Base-by-base conservation (phyloP, 2,797 vertebrate species). In the Yasuhikotakia modesta region DNA sequence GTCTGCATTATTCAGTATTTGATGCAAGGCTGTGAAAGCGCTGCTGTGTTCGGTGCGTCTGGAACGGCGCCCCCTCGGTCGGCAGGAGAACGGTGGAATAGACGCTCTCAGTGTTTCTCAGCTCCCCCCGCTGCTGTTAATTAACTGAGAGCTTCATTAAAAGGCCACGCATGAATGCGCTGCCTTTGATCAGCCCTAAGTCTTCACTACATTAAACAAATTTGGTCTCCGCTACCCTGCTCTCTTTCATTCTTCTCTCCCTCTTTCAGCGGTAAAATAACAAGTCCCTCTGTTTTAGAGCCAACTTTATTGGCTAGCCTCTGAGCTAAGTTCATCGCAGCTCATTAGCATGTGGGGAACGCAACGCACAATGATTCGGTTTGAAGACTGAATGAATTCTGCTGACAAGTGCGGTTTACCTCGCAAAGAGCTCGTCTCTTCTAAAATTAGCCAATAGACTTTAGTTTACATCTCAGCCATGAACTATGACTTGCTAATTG, bases 101-200 rank as follows among this genome's bases (percentile, higher is more conserved):
- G 80, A 65, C 72, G 48, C 69, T 82, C 83, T 70, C 78, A 45
- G 57, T 21, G 73, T 43, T 76, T 79, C 66, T 35, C 75, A 70
- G 60, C 79, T 78, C 75, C 45, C 68, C 75, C 39, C 68, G 80
- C 85, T 73, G 55, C 61, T 83, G 81, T 85, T 90, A 91, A 93
- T 93, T 89, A 92, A 90, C 81, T 76, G 74, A 80, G 83, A 87
- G 86, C 85, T 87, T 92, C 88, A 93, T 93, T 93, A 93, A 92
- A 93, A 90, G 88, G 74, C 87, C 90, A 90, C 81, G 91, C 91
- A 92, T 91, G 91, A 89, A 79, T 89, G 92, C 85, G 81, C 85
- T 86, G 67, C 82, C 85, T 91, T 92, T 93, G 90, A 92, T 92
- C 85, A 77, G 66, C 61, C 30, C 70, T 63, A 10, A 43, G 66